These are phyloP conservation scores for Cynopterus sphinx DNA, from an alignment of 2,797 vertebrate genomes.

Conservation along the genomic window DNA sequence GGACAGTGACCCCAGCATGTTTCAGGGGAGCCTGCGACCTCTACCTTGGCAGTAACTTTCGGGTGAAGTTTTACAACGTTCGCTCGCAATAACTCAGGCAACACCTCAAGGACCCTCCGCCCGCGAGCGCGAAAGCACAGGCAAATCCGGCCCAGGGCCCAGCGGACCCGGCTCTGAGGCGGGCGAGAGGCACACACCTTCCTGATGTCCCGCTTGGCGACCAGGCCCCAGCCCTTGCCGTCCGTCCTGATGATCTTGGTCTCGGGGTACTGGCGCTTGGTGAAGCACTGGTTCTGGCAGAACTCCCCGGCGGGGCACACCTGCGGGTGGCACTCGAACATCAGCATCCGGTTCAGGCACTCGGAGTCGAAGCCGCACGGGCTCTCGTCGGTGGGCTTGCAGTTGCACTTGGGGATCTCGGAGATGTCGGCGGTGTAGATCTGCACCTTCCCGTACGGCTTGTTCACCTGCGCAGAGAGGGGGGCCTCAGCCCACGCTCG, in stretches of 20 bases:
- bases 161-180: too few species aligned
- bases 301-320: constrained; percentile 93
- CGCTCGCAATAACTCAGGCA: not conserved
- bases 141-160: not conserved
- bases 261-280: constrained; percentile 96
- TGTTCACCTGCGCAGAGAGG: constrained; percentile 91
- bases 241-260: constrained; percentile 96
- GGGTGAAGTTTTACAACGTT: not conserved
- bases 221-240: constrained; percentile 97
- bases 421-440: constrained; percentile 96
- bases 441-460: constrained; percentile 95
- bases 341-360: constrained; percentile 97
- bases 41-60: not conserved
- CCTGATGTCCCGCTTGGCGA: constrained; percentile 94
- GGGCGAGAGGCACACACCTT: constrained; percentile 87
- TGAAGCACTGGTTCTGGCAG: constrained; percentile 98
- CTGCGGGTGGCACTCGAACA: constrained; percentile 98
- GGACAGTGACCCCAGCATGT: too few species aligned
- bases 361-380: constrained; percentile 97
- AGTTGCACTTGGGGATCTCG: constrained; percentile 99
- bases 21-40: not conserved
- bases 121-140: too few species aligned
- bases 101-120: not conserved
- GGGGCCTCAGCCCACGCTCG: not conserved
- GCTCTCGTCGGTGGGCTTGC: constrained; percentile 93